phyloP scores from a whole-genome alignment of 2,888 invertebrate genomes.

The Pachymerium ferrugineum region DNA sequence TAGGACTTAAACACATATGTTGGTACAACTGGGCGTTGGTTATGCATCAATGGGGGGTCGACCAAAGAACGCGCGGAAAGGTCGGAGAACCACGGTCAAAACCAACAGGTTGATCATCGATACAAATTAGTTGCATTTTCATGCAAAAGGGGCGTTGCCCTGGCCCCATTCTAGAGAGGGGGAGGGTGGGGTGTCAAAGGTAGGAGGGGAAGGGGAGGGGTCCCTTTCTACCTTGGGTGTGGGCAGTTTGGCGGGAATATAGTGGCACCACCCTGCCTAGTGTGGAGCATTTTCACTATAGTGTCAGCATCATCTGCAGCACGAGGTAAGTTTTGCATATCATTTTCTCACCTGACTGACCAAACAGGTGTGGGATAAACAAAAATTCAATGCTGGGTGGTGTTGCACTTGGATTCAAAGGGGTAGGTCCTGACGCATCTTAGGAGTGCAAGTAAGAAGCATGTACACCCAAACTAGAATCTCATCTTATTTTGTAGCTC shows the following conservation, averaged over 20 bases:
- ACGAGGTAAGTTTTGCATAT: background rate
- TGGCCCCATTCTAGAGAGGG: background rate
- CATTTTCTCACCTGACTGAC: background rate
- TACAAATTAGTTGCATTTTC: background rate
- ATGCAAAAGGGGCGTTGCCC: background rate
- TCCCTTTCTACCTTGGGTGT: background rate
- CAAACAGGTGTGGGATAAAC: background rate
- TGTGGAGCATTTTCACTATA: background rate
- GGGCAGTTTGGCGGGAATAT: constrained; percentile 12
- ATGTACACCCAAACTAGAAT: too few species aligned
- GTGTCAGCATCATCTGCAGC: background rate
- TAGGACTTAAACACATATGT: background rate
- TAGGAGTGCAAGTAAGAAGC: too few species aligned
- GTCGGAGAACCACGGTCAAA: background rate
- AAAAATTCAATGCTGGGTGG: background rate
- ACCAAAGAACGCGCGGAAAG: background rate
- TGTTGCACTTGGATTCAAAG: too few species aligned
- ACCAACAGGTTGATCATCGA: background rate
- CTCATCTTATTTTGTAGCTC: too few species aligned
- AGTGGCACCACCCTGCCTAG: constrained; percentile 1
- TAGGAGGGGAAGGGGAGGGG: background rate
- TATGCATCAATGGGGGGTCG: too few species aligned
- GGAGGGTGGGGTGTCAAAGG: constrained; percentile 1
- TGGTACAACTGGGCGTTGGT: background rate
- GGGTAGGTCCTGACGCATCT: too few species aligned